Base-by-base conservation (phyloP, 1,140 invertebrate species). In the Hesperophylax magnus region DNA sequence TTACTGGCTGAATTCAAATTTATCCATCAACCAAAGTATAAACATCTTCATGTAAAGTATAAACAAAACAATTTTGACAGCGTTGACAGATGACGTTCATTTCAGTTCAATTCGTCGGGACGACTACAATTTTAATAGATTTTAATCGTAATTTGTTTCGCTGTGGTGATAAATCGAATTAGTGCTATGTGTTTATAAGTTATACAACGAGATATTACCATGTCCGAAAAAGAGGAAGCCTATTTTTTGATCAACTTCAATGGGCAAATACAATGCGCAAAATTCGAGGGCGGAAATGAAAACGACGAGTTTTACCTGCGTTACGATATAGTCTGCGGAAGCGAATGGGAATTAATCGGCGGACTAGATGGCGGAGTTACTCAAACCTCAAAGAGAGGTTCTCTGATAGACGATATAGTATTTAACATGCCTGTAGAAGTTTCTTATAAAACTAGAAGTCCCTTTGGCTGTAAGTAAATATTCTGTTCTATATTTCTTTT, bases 341-440 rank as follows among this genome's bases (percentile, higher is more conserved):
- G 84, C 0, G 87, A 88, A 61, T 89, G 88, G 88, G 85, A 87
- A 20, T 24, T 87, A 22, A 80, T 85, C 27, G 85, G 86, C 4
- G 88, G 88, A 0, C 60, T 84, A 4, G 85, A 86, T 52, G 84
- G 86, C 34, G 88, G 87, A 20, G 84, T 89, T n/a, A 87, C 87
- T 3, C 88, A 89, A 80, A 79, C 85, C 67, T 76, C 83, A 17
- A 85, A 85, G 8, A 85, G 85, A 31, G 84, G 85, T 15, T 80
- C 75, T 56, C 82, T 83, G 1, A 78, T 85, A 69, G 86, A 88
- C n/a, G 85, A 86, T 56, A 86, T 88, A 52, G 84, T 87, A 3
- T 86, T 89, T 61, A 88, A 87, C 71, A 86, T 89, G 86, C 88
- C 88, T 34, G 85, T 88, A n/a, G 88, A 89, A 69, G 82, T 86